Conservation (phyloP, 2,113 vertebrate genomes). For the Corythoichthys haematopterus region DNA sequence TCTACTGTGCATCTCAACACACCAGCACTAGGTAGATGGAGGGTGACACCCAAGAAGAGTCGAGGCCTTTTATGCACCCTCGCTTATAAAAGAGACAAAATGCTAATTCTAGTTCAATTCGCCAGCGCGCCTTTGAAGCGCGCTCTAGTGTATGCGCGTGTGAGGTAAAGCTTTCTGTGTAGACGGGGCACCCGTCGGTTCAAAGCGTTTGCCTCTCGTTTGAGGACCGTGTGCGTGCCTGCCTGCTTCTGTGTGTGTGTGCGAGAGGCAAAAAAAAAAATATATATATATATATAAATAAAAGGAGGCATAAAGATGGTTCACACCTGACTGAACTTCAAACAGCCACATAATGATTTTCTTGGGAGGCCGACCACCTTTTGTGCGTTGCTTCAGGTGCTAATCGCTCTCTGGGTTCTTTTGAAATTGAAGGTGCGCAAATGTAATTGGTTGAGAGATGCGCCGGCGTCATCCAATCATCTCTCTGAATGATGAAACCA, state of each 20-base stretch:
- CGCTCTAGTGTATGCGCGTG: conserved; percentile 8
- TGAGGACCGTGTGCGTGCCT: conserved; percentile 5
- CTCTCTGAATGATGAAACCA: background rate
- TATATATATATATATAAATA: background rate
- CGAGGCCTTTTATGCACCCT: conserved; percentile 7
- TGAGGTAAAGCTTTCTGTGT: conserved; percentile 46
- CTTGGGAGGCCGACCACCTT: conserved; percentile 18
- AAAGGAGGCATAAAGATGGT: conserved; percentile 17
- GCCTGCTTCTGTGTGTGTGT: background rate
- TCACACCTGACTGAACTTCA: conserved; percentile 22
- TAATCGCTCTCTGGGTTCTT: conserved; percentile 44
- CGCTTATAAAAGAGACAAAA: conserved; percentile 12
- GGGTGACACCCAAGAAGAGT: conserved; percentile 6
- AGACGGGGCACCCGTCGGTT: conserved; percentile 48
- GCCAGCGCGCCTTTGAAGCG: conserved; percentile 10
- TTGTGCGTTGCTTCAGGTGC: conserved; percentile 33
- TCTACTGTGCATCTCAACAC: background rate
- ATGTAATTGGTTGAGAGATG: conserved; percentile 48
- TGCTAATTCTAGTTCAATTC: conserved; percentile 19
- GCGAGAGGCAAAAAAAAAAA: conserved; percentile 19
- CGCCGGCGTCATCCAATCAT: background rate
- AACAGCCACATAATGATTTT: conserved; percentile 19
- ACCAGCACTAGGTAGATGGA: too few species aligned
- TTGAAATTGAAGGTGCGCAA: conserved; percentile 50
- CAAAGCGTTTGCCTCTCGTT: conserved; percentile 44